These are phyloP conservation scores for Cathartes aura DNA, from an alignment of 2,113 vertebrate species.

Conservation along the genomic window DNA sequence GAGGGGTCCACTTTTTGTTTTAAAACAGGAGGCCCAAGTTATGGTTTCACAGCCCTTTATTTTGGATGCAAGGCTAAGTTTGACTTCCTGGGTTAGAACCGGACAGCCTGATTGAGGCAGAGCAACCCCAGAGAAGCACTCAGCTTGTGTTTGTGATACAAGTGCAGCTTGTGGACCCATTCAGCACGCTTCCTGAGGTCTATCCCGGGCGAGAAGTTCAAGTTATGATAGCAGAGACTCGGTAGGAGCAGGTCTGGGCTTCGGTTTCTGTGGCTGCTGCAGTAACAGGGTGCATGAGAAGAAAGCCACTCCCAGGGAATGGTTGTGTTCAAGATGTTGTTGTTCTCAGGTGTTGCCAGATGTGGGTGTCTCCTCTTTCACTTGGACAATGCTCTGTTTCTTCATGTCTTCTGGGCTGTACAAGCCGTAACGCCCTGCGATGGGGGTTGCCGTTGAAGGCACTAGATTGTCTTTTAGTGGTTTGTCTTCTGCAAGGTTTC, in stretches of 20 bases:
- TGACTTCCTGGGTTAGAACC: background rate
- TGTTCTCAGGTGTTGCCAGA: background rate
- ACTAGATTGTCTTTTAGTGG: background rate
- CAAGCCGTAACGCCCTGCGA: rapidly evolving
- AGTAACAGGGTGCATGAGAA: background rate
- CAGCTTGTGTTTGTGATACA: background rate
- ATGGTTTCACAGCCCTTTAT: background rate
- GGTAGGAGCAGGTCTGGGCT: background rate
- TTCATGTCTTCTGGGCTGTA: background rate
- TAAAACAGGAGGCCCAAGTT: background rate
- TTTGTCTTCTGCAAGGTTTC: background rate
- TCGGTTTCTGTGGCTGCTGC: background rate
- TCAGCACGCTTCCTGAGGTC: background rate
- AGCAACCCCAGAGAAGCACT: background rate
- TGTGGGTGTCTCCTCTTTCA: background rate
- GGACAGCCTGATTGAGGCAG: background rate
- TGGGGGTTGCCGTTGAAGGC: background rate
- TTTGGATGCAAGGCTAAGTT: background rate
- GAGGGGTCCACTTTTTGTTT: background rate
- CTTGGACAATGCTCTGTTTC: background rate
- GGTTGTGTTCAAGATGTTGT: background rate
- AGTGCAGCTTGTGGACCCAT: background rate
- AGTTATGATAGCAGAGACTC: background rate
- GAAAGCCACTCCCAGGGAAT: background rate
- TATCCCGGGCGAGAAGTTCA: rapidly evolving